phyloP scores from a whole-genome alignment of 2,797 vertebrate genomes.

The Babyrousa celebensis region DNA sequence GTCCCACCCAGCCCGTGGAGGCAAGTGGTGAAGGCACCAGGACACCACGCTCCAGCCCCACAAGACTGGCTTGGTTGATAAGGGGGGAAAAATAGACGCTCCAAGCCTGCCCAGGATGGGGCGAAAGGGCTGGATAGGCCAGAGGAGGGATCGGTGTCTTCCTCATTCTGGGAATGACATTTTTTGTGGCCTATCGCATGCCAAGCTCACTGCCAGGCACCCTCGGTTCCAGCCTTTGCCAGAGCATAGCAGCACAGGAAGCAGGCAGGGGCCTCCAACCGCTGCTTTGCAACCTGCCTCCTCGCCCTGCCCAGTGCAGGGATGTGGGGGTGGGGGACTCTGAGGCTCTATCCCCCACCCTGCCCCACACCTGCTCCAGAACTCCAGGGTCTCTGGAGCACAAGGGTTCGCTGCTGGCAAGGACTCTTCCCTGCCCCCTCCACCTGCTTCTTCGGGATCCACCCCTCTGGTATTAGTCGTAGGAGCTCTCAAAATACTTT shows the following conservation, averaged over 20 bases:
- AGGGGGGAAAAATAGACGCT: background rate
- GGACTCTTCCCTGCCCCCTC: no score
- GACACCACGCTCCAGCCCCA: conserved; percentile 70
- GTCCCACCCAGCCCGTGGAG: background rate
- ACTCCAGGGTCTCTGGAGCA: background rate
- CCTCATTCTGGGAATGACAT: background rate
- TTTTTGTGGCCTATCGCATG: fast-evolving
- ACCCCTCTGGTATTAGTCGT: background rate
- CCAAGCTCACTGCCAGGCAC: background rate
- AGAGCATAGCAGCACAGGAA: fast-evolving
- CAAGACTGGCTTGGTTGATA: conserved; percentile 58
- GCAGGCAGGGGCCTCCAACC: background rate
- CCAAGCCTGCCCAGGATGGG: fast-evolving
- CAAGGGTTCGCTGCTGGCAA: background rate
- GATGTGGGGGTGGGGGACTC: background rate
- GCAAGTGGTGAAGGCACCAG: conserved; percentile 32
- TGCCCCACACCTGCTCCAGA: background rate
- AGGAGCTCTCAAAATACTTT: background rate
- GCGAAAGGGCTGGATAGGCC: no score
- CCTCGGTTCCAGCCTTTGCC: fast-evolving
- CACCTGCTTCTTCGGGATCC: background rate
- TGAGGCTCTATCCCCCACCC: no score
- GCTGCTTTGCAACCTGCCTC: background rate
- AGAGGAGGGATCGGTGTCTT: fast-evolving
- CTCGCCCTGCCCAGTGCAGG: no score